Base-by-base conservation (phyloP, 2,797 vertebrate genomes). In the Monodelphis domestica region DNA sequence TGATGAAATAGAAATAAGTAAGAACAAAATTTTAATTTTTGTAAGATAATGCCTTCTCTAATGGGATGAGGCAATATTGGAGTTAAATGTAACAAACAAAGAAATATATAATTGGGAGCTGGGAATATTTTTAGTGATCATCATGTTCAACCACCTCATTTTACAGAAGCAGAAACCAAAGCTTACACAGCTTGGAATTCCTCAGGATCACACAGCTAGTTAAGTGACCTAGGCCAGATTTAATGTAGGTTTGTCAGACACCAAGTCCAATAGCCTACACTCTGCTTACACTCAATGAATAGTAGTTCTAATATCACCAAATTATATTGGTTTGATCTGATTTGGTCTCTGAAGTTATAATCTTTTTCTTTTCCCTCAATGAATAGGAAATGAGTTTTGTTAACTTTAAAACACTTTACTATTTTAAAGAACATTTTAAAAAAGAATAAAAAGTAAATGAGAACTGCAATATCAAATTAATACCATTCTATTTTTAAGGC, bases 271-370 rank as follows among this genome's bases (percentile, higher is more conserved):
- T 17, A 63, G n/a, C 14, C 4, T 63, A 63, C n/a, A 38, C 33
- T 59, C 63, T 17, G 33, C 0, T 63, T 5, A 63, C 6, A n/a
- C 15, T 63, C n/a, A 63, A 63, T n/a, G 28, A 91, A 93, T 17
- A 55, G 91, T 57, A 87, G 38, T 24, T 94, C 57, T 95, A 90
- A 88, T n/a, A 91, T 21, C 78, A 53, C 28, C 78, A 88, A 50
- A 53, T 92, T 89, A 17, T 51, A 56, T 38, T 93, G 78, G 21
- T 55, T 94, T 92, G 24, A 33, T 89, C 87, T n/a, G 10, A 38
- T 87, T 90, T n/a, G 6, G 15, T 91, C 55, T 28, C 91, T 92
- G 11, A 93, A 96, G 9, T 50, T 84, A 21, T 90, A 55, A n/a
- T 88, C 28, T 1, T 2, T 59, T 28, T 87, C n/a, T 90, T 10